Evolutionary conservation across 2,888 invertebrate genomes (phyloP).

Genomic region (Eurytoma adleriae): DNA sequence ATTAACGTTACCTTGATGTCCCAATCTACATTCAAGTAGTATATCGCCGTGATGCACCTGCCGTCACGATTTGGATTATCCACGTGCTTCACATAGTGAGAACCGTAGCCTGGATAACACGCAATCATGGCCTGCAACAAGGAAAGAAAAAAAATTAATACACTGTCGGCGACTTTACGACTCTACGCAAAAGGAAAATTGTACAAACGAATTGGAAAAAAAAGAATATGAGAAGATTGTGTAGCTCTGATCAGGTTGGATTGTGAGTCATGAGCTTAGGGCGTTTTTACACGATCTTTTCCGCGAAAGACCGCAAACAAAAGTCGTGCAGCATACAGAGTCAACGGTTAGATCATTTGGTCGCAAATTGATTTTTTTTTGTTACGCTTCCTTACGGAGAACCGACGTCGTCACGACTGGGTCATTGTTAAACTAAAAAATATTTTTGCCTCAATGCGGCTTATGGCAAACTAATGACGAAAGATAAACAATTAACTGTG

Average conservation of each 20-base stretch:
- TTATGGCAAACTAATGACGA: not conserved
- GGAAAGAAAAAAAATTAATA: not conserved
- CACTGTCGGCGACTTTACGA: not conserved
- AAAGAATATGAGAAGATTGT: not conserved
- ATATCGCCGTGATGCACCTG: constrained; percentile 97
- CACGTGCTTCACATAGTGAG: constrained; percentile 97
- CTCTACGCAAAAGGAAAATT: not conserved
- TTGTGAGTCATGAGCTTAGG: not conserved
- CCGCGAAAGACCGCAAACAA: not conserved
- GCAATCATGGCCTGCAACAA: constrained; percentile 96
- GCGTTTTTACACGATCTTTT: constrained; percentile 4
- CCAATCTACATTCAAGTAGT: constrained; percentile 98
- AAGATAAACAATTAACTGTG: not conserved
- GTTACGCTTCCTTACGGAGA: constrained; percentile 3
- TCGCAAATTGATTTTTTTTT: not conserved
- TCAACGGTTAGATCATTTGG: not conserved
- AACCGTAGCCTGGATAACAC: constrained; percentile 96
- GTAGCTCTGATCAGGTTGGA: not conserved
- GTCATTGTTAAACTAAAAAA: not conserved
- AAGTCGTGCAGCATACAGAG: not conserved
- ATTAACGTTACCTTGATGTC: constrained; percentile 82
- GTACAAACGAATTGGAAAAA: not conserved
- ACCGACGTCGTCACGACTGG: not conserved
- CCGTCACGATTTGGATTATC: constrained; percentile 99
- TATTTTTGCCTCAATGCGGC: not conserved